These are phyloP conservation scores for Dipodomys stephensi DNA, from an alignment of 2,113 vertebrate species.

Conservation along the genomic window DNA sequence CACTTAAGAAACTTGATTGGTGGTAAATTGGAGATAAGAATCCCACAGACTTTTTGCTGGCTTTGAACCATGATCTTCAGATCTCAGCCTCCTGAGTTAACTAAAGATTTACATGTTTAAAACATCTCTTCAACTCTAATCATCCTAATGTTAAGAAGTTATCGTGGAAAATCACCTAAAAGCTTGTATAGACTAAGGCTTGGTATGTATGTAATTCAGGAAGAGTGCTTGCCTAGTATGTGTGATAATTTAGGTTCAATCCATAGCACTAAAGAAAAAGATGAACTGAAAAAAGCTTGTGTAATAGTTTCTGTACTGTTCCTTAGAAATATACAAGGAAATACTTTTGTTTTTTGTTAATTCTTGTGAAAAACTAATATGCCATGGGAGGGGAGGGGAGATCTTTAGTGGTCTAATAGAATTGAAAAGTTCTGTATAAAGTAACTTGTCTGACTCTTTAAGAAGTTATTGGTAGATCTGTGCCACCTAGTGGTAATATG, in stretches of 20 bases:
- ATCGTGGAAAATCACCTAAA: slow-evolving; percentile 20
- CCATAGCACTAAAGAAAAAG: too few species aligned
- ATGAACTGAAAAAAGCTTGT: too few species aligned
- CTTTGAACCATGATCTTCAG: too few species aligned
- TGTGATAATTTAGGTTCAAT: too few species aligned
- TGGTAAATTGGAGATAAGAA: too few species aligned
- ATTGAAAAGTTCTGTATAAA: slow-evolving; percentile 21
- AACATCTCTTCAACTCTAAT: slow-evolving; percentile 13
- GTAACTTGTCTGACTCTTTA: not conserved
- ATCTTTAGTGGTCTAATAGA: not conserved
- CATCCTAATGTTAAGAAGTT: slow-evolving; percentile 34
- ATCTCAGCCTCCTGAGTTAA: too few species aligned
- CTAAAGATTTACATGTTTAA: not conserved
- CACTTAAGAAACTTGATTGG: too few species aligned
- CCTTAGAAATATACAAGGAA: not conserved
- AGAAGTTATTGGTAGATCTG: slow-evolving; percentile 64
- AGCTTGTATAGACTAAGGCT: not conserved
- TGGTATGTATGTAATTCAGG: too few species aligned
- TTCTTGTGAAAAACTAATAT: slow-evolving; percentile 7
- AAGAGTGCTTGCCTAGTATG: too few species aligned
- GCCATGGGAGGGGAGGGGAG: not conserved
- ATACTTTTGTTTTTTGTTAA: not conserved
- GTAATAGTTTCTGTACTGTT: not conserved
- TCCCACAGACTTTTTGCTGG: too few species aligned
- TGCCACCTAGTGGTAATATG: slow-evolving; percentile 83